Percentiles rank a stretch among this genome's conserved stretches.
These are phyloP conservation scores for Heterodera filipjevi DNA, from an alignment of 2,888 invertebrate genomes.

Conservation along the genomic window DNA sequence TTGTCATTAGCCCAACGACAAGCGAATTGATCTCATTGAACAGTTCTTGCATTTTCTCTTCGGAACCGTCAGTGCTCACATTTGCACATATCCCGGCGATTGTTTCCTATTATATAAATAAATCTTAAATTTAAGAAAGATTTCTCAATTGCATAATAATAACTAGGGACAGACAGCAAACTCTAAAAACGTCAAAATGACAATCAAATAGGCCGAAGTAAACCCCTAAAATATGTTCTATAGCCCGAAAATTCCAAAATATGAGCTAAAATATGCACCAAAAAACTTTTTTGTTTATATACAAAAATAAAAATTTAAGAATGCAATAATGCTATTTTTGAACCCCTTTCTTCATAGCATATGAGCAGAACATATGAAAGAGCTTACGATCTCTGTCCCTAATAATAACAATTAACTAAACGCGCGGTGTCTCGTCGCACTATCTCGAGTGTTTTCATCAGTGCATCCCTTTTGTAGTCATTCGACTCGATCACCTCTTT, in stretches of 20 bases:
- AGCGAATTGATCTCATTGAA: not conserved
- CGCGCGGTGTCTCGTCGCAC: constrained; percentile 6
- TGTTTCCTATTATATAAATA: not conserved
- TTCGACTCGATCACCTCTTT: not conserved
- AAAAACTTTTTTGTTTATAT: too few relatives aligned
- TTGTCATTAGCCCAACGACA: not conserved
- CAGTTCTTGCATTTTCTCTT: not conserved
- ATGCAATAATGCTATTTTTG: too few relatives aligned
- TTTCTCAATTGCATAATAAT: too few relatives aligned
- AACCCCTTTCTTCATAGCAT: too few relatives aligned
- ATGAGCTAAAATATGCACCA: too few relatives aligned
- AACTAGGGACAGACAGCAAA: not conserved
- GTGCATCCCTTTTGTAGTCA: not conserved
- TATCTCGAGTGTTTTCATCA: not conserved
- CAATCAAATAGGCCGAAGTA: too few relatives aligned
- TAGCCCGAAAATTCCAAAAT: too few relatives aligned
- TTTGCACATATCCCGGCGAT: constrained; percentile 4
- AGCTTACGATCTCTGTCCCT: too few relatives aligned
- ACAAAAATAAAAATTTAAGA: too few relatives aligned
- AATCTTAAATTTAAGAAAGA: too few relatives aligned
- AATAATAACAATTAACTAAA: not conserved
- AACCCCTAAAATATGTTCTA: too few relatives aligned
- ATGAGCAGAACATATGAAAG: not conserved
- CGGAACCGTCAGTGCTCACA: not conserved
- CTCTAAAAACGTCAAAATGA: too few relatives aligned